These are phyloP conservation scores for Rhinatrema bivittatum DNA, from an alignment of 2,797 vertebrate genomes.

Conservation along the genomic window DNA sequence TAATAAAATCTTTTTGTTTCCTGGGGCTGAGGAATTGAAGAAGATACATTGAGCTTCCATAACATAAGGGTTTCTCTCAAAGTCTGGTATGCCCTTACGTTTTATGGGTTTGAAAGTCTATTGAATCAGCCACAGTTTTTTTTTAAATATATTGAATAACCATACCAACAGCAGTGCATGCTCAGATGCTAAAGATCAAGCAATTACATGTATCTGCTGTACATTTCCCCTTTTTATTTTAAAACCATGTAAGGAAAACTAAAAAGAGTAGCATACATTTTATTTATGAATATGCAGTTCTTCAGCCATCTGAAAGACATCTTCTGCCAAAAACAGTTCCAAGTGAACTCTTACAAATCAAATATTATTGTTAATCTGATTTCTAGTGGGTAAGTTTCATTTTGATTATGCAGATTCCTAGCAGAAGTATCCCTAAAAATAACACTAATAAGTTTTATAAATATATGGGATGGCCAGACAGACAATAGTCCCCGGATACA, in stretches of 20 bases:
- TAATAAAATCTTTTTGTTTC: too few species aligned
- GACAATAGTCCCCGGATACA: conserved; percentile 40
- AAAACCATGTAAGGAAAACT: conserved; percentile 18
- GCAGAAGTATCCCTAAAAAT: conserved; percentile 22
- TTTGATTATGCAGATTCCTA: conserved; percentile 36
- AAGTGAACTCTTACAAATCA: conserved; percentile 49
- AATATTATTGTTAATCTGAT: conserved; percentile 40
- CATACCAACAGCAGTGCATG: too few species aligned
- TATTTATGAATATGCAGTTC: conserved; percentile 32
- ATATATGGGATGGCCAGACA: conserved; percentile 21
- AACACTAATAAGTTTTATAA: conserved; percentile 28
- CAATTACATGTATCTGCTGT: conserved; percentile 45
- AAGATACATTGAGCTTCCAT: too few species aligned
- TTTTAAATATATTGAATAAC: too few species aligned
- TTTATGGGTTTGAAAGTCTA: too few species aligned
- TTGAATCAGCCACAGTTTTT: too few species aligned
- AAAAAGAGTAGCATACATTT: conserved; percentile 12
- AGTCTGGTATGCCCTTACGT: too few species aligned
- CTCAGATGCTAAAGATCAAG: too few species aligned
- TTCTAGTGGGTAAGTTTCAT: conserved; percentile 42
- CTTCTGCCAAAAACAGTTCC: conserved; percentile 26
- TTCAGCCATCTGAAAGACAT: conserved; percentile 24
- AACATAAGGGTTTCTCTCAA: too few species aligned
- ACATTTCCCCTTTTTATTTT: conserved; percentile 27
- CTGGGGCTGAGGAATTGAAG: too few species aligned